phyloP scores from a whole-genome alignment of 2,797 vertebrate genomes.

The Podargus strigoides region DNA sequence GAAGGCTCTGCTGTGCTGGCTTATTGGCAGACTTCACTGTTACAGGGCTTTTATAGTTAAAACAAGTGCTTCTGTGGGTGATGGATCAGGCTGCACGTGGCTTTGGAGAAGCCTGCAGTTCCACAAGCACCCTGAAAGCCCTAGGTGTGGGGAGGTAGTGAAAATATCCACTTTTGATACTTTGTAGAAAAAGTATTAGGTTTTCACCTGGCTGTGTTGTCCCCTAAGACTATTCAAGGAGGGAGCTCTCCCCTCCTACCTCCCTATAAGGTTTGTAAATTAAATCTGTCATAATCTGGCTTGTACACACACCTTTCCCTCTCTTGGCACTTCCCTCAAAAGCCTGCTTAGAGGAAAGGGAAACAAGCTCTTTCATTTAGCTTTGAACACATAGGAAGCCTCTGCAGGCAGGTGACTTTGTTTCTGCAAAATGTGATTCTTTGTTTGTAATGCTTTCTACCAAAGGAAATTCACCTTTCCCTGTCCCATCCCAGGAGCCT shows the following conservation, averaged over 20 bases:
- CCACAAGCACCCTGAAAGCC: not conserved
- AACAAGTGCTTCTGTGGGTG: not conserved
- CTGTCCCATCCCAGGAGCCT: not conserved
- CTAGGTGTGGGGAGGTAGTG: not conserved
- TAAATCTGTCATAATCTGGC: not conserved
- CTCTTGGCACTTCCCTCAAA: not conserved
- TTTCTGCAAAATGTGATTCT: not conserved
- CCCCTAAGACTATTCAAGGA: not conserved
- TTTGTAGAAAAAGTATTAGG: too few species aligned
- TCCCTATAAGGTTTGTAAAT: not conserved
- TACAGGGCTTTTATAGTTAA: not conserved
- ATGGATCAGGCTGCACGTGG: not conserved
- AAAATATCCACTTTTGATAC: too few species aligned
- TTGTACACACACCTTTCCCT: fast-evolving
- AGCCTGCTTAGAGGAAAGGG: not conserved
- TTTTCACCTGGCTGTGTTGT: not conserved
- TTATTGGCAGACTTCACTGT: not conserved
- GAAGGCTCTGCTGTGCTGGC: not conserved
- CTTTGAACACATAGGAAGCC: not conserved
- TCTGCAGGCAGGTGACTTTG: not conserved
- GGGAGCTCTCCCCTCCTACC: not conserved
- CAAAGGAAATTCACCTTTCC: not conserved
- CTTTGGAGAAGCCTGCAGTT: not conserved
- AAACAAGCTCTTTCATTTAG: not conserved
- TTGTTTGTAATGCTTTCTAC: not conserved